phyloP scores from a whole-genome alignment of 2,113 vertebrate genomes.

The Lynx canadensis region DNA sequence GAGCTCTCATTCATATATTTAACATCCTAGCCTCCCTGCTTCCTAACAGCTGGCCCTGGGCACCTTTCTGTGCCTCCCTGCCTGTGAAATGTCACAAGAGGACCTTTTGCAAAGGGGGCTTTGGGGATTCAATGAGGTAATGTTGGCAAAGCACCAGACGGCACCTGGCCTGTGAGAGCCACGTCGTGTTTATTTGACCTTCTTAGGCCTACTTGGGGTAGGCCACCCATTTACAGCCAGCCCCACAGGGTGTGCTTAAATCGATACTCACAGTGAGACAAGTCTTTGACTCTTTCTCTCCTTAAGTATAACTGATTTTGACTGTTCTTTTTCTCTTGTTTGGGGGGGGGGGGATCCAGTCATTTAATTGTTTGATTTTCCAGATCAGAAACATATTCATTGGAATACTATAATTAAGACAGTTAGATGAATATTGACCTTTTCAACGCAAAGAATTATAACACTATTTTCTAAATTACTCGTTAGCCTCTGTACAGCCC shows the following conservation, averaged over 20 bases:
- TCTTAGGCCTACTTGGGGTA: background rate
- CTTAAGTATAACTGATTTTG: background rate
- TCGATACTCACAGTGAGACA: background rate
- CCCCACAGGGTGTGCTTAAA: rapidly evolving
- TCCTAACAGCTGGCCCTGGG: background rate
- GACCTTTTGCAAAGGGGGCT: background rate
- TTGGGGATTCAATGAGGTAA: background rate
- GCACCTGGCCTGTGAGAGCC: background rate
- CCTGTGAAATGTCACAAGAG: too few relatives aligned
- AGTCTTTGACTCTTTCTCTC: background rate
- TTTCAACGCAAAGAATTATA: background rate
- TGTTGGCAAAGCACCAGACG: background rate
- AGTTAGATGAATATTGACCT: background rate
- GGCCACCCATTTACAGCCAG: background rate
- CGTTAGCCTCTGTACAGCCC: constrained; percentile 90
- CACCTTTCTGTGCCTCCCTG: background rate
- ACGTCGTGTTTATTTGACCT: background rate
- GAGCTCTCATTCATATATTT: background rate
- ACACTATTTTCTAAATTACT: background rate
- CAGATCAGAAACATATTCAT: background rate
- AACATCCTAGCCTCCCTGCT: background rate
- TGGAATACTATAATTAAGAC: background rate
- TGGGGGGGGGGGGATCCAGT: background rate
- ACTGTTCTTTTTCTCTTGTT: background rate
- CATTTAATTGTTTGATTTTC: background rate